Evolutionary conservation across 2,797 vertebrate species (phyloP).

Genomic region (Bradypodion ventrale): DNA sequence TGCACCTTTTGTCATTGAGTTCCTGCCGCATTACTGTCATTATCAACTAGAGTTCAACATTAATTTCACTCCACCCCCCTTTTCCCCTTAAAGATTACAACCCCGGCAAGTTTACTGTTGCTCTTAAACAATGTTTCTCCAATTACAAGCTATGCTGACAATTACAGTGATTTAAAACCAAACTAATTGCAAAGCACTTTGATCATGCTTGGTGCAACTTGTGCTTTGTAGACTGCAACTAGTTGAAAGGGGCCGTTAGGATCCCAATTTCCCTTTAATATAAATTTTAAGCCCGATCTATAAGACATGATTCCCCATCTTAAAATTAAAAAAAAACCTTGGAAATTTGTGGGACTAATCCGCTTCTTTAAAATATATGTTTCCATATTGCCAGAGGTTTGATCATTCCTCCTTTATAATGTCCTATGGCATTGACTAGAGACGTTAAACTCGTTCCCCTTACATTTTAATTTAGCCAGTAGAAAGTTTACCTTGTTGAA

Average conservation of each 20-base stretch:
- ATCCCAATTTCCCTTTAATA: slow-evolving; percentile 70
- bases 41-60: neutral
- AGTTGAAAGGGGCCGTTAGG: slow-evolving; percentile 66
- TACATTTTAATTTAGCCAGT: slow-evolving; percentile 18
- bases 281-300: slow-evolving; percentile 69
- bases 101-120: slow-evolving; percentile 48
- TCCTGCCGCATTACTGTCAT: neutral
- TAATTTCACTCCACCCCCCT: slow-evolving; percentile 30
- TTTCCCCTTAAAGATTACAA: slow-evolving; percentile 52
- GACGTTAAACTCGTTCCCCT: slow-evolving; percentile 29
- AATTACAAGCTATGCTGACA: slow-evolving; percentile 73
- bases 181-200: slow-evolving; percentile 76
- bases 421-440: slow-evolving; percentile 56
- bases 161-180: slow-evolving; percentile 78
- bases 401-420: slow-evolving; percentile 54
- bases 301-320: slow-evolving; percentile 61
- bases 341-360: slow-evolving; percentile 10
- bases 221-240: slow-evolving; percentile 65
- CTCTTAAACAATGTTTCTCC: slow-evolving; percentile 68
- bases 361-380: slow-evolving; percentile 28
- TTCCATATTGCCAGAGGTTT: slow-evolving; percentile 28
- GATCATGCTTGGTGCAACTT: slow-evolving; percentile 72
- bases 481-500: slow-evolving; percentile 25
- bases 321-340: slow-evolving; percentile 61
- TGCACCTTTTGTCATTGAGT: neutral